Percentiles rank a stretch among this genome's conserved stretches.
phyloP scores from a whole-genome alignment of 2,113 vertebrate species.

The Perca flavescens region DNA sequence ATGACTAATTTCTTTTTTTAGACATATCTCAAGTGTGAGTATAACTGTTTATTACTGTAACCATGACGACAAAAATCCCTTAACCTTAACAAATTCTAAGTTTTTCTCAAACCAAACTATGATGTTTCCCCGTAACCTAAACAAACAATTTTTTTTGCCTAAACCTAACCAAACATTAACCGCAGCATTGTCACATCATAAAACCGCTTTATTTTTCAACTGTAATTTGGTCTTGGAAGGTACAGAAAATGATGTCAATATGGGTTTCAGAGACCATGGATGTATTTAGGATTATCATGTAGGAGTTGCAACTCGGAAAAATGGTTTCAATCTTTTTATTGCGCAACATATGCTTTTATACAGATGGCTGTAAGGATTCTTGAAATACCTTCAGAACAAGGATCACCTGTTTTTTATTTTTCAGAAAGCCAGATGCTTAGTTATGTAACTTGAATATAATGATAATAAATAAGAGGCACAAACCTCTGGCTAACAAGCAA shows the following conservation, averaged over 20 bases:
- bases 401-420: constrained; percentile 1
- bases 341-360: neutral
- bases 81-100: too few species aligned
- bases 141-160: neutral
- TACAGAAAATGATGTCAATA: neutral
- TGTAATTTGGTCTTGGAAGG: neutral
- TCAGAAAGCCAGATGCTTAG: neutral
- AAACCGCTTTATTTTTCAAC: neutral
- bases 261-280: neutral
- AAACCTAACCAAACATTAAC: neutral
- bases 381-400: neutral
- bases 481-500: neutral
- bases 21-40: neutral
- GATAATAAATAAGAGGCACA: neutral
- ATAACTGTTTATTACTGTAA: too few species aligned
- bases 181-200: neutral
- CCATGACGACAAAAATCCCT: too few species aligned
- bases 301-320: neutral
- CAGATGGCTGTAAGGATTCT: neutral
- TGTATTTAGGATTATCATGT: too few species aligned
- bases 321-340: neutral
- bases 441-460: neutral
- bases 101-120: too few species aligned
- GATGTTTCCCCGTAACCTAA: too few species aligned
- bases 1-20: neutral